Evolutionary conservation across 2,797 vertebrate species (phyloP).

Genomic region (Sphenopsis melanotis): DNA sequence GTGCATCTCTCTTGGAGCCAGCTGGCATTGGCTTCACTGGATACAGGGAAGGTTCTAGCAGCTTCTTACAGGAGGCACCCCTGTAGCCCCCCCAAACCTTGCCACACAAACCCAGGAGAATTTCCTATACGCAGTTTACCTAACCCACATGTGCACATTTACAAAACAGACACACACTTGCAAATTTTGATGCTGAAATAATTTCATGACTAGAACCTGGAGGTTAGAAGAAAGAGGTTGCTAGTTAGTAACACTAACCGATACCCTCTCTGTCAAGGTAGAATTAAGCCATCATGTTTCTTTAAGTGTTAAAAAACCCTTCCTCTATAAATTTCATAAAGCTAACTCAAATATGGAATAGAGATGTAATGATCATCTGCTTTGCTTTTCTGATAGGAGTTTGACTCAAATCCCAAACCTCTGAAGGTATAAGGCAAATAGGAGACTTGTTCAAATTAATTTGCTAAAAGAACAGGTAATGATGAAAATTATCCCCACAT

Average conservation of each 20-base stretch:
- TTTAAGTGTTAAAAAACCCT: background rate
- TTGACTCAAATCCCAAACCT: constrained; percentile 45
- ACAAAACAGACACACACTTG: background rate
- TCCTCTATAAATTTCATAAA: background rate
- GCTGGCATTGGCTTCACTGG: background rate
- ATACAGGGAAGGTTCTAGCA: background rate
- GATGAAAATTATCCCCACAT: constrained; percentile 51
- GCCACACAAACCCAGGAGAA: background rate
- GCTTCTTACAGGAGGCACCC: background rate
- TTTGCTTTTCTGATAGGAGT: constrained; percentile 29
- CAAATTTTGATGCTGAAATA: background rate
- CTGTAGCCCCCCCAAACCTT: background rate
- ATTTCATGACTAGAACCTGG: background rate
- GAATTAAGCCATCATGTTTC: constrained; percentile 6
- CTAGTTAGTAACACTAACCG: background rate
- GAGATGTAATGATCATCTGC: constrained; percentile 24
- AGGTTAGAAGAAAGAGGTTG: background rate
- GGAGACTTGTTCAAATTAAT: constrained; percentile 61
- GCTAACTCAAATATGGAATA: background rate
- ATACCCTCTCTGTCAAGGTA: constrained; percentile 2
- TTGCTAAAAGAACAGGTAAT: constrained; percentile 63
- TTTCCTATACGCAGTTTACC: background rate
- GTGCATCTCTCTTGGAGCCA: background rate
- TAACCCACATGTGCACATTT: rapidly evolving
- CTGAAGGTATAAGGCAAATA: constrained; percentile 52